These are phyloP conservation scores for Deladenus siricidicola DNA, from an alignment of 2,888 invertebrate species.

Conservation along the genomic window DNA sequence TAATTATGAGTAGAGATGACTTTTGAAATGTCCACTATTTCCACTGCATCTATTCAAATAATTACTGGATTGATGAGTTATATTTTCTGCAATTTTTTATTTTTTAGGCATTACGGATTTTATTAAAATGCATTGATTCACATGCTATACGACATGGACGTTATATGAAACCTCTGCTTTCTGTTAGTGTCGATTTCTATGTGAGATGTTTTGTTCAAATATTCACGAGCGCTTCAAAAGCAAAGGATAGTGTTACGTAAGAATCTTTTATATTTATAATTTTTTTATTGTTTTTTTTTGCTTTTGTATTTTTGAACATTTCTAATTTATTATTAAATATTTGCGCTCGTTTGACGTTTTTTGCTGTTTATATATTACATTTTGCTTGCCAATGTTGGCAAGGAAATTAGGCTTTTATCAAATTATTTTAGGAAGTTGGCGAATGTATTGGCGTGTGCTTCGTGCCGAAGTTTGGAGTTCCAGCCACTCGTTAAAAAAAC, in stretches of 20 bases:
- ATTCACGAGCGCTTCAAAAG: constrained; percentile 69
- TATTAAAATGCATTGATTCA: constrained; percentile 78
- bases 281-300: background rate
- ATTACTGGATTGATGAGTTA: too few relatives aligned
- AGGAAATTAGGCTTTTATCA: background rate
- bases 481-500: constrained; percentile 66
- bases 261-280: constrained; percentile 15
- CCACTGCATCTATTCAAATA: too few relatives aligned
- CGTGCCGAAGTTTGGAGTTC: constrained; percentile 72
- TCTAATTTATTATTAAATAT: too few relatives aligned
- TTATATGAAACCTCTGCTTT: constrained; percentile 80
- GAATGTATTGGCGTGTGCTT: constrained; percentile 78
- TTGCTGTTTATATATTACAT: background rate
- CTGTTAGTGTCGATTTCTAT: constrained; percentile 91
- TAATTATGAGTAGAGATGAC: too few relatives aligned
- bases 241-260: constrained; percentile 75
- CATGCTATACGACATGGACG: constrained; percentile 86
- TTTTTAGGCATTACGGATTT: constrained; percentile 86
- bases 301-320: background rate
- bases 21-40: too few relatives aligned
- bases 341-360: too few relatives aligned
- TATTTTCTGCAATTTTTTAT: too few relatives aligned
- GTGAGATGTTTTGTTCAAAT: constrained; percentile 83
- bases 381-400: background rate
- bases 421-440: constrained; percentile 67